These are phyloP conservation scores for Aporophyla lueneburgensis DNA, from an alignment of 2,888 invertebrate genomes.

Conservation along the genomic window DNA sequence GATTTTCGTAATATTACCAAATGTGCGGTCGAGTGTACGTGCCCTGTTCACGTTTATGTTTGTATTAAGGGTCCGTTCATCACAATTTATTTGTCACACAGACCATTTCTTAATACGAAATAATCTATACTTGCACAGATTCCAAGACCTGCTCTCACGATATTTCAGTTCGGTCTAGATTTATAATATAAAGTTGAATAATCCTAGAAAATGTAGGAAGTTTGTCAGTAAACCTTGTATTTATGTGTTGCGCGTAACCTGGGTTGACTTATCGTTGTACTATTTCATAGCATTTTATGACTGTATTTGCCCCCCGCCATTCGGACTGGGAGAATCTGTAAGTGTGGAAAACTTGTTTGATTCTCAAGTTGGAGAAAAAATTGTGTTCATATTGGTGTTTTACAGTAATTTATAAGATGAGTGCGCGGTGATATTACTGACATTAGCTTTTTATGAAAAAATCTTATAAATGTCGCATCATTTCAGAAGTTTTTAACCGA, in stretches of 20 bases:
- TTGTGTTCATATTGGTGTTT: background rate
- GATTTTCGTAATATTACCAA: background rate
- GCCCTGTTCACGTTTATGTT: background rate
- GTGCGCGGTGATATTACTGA: no score
- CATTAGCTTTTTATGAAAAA: background rate
- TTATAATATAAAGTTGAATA: conserved; percentile 64
- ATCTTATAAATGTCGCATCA: no score
- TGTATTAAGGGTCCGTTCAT: background rate
- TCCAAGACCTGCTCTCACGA: conserved; percentile 50
- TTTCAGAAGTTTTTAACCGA: no score
- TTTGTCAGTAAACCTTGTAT: conserved; percentile 63
- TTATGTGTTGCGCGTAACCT: conserved; percentile 54
- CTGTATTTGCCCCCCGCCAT: conserved; percentile 33
- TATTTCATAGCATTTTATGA: conserved; percentile 51
- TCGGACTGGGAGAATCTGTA: background rate
- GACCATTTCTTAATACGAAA: conserved; percentile 37
- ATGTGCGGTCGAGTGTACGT: background rate
- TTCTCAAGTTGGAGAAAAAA: no score
- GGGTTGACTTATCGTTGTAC: conserved; percentile 55
- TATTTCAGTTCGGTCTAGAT: conserved; percentile 59
- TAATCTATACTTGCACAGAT: conserved; percentile 38
- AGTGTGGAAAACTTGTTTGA: background rate
- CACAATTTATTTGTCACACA: conserved; percentile 21
- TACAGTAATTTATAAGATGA: background rate
- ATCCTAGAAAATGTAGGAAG: conserved; percentile 63